Conservation (phyloP, 2,113 vertebrate genomes). For the Perccottus glenii region DNA sequence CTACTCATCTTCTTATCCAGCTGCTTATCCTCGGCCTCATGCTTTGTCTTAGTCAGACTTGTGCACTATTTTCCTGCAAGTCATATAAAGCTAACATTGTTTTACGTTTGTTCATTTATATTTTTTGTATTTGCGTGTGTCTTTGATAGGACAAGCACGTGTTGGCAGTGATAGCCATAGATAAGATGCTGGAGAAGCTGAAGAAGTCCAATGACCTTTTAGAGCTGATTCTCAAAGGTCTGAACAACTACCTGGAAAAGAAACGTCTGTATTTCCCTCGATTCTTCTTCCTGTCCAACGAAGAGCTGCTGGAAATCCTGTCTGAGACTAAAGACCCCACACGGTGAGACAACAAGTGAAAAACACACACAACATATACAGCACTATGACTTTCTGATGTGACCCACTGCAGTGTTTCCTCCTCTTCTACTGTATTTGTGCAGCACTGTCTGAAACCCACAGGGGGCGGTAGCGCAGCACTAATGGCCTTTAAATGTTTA, state of each 20-base stretch:
- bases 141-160: constrained; percentile 84
- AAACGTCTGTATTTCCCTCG: constrained; percentile 90
- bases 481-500: neutral
- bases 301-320: constrained; percentile 92
- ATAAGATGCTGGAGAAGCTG: constrained; percentile 86
- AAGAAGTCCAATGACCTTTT: constrained; percentile 85
- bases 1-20: neutral
- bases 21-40: neutral
- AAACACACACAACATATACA: too few relatives aligned
- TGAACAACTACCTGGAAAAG: constrained; percentile 93
- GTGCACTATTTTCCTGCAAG: too few relatives aligned
- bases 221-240: constrained; percentile 89
- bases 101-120: too few relatives aligned
- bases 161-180: constrained; percentile 80
- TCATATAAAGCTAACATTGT: too few relatives aligned
- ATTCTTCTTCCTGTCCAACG: constrained; percentile 94
- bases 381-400: too few relatives aligned
- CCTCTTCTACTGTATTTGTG: too few relatives aligned
- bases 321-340: constrained; percentile 94
- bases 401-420: too few relatives aligned
- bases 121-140: neutral
- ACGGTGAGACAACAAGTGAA: constrained; percentile 72
- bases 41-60: neutral
- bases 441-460: neutral
- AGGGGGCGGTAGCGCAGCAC: neutral